These are phyloP conservation scores for Pyrrhia umbra DNA, from an alignment of 2,888 invertebrate genomes.

Conservation along the genomic window DNA sequence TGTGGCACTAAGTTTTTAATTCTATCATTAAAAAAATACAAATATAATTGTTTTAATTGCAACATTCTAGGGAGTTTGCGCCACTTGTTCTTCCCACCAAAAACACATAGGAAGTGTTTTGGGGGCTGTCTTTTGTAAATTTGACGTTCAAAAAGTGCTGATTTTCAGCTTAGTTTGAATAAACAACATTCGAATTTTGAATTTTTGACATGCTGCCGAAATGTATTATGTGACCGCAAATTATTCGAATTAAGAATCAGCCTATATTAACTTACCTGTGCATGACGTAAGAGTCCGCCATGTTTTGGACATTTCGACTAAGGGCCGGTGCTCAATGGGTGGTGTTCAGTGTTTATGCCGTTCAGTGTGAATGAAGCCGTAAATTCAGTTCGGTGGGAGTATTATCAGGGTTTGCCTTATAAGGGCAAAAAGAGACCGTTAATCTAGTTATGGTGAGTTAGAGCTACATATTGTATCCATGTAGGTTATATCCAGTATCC, in stretches of 20 bases:
- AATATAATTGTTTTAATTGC: too few species aligned
- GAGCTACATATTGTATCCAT: conserved; percentile 7
- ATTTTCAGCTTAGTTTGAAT: too few species aligned
- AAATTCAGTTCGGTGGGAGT: conserved; percentile 38
- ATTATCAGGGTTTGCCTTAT: conserved; percentile 39
- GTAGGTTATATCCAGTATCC: conserved; percentile 21
- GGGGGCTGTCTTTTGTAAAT: too few species aligned
- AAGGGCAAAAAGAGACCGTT: conserved; percentile 44
- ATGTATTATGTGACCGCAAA: too few species aligned
- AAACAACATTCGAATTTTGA: too few species aligned
- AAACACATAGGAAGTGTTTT: too few species aligned
- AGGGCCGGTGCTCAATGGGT: conserved; percentile 33
- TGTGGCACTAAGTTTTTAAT: not conserved
- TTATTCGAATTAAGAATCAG: not conserved
- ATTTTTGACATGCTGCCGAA: too few species aligned
- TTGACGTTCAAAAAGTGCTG: too few species aligned
- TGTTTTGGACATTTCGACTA: conserved; percentile 43
- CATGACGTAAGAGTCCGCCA: conserved; percentile 25
- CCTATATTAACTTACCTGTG: not conserved
- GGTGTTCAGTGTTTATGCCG: conserved; percentile 34
- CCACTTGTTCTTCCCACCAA: too few species aligned
- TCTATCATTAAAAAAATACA: not conserved
- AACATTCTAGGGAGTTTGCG: too few species aligned
- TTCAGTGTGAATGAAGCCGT: conserved; percentile 49
- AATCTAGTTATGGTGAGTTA: conserved; percentile 39